Conservation (phyloP, 2,797 vertebrate species). For the Champsocephalus gunnari region DNA sequence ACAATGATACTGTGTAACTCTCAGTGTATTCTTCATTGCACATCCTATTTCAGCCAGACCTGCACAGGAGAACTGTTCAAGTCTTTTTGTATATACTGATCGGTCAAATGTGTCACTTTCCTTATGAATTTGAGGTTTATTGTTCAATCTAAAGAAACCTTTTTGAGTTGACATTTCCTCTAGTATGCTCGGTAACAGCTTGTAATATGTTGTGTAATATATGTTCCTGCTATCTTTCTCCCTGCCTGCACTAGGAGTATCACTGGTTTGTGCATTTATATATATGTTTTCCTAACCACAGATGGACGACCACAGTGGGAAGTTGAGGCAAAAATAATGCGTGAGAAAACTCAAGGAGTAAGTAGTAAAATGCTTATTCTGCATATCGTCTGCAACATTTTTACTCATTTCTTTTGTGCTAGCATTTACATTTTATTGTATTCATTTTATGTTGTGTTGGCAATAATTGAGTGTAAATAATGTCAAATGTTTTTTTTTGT, state of each 20-base stretch:
- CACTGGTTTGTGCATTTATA: background rate
- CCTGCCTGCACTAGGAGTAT: background rate
- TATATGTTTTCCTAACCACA: constrained; percentile 55
- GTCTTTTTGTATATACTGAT: background rate
- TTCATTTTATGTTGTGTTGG: background rate
- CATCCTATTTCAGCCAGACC: background rate
- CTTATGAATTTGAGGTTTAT: background rate
- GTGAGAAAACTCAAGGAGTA: constrained; percentile 96
- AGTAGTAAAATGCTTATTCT: constrained; percentile 62
- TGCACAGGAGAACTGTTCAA: background rate
- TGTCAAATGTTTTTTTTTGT: constrained; percentile 13
- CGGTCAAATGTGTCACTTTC: background rate
- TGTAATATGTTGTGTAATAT: background rate
- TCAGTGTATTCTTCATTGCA: background rate
- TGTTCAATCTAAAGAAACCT: background rate
- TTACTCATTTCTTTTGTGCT: background rate
- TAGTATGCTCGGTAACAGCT: too few relatives aligned
- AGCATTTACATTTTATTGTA: constrained; percentile 9
- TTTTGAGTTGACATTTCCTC: background rate
- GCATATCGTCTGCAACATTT: constrained; percentile 20
- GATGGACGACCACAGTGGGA: constrained; percentile 99
- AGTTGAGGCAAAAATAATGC: constrained; percentile 95
- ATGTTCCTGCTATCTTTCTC: background rate
- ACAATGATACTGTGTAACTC: background rate
- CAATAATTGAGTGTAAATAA: constrained; percentile 1